Conservation (phyloP, 2,113 vertebrate species). For the Channa argus region DNA sequence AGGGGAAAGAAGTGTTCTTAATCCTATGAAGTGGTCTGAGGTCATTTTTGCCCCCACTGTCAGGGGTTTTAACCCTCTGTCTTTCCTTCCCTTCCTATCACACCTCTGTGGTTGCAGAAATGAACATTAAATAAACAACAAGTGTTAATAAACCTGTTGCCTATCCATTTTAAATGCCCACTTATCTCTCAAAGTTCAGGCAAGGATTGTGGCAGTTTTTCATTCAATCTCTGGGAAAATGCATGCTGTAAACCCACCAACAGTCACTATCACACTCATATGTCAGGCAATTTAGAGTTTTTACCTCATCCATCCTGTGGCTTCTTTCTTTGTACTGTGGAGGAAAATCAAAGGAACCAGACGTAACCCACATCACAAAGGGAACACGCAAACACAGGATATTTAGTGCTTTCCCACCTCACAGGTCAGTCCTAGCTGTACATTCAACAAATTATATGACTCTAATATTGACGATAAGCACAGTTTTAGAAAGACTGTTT, state of each 20-base stretch:
- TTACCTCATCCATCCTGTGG: not conserved
- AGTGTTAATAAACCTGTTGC: not conserved
- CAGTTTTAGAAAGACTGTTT: not conserved
- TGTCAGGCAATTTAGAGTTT: conserved; percentile 6
- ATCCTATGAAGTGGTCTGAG: too few relatives aligned
- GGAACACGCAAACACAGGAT: not conserved
- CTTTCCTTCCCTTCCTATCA: too few relatives aligned
- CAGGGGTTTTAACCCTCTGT: too few relatives aligned
- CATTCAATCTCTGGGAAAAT: not conserved
- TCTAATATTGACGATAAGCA: not conserved
- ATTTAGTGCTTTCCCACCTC: not conserved
- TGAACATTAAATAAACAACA: conserved; percentile 6
- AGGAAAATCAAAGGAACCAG: not conserved
- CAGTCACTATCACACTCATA: conserved; percentile 1
- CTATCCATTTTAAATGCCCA: conserved; percentile 28
- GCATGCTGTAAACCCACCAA: not conserved
- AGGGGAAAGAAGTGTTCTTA: too few relatives aligned
- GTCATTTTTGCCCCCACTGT: too few relatives aligned
- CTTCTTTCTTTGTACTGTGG: not conserved
- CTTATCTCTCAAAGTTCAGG: conserved; percentile 25
- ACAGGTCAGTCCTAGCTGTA: not conserved
- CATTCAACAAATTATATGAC: not conserved
- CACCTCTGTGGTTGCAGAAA: not conserved
- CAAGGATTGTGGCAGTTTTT: not conserved
- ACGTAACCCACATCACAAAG: not conserved